Base-by-base conservation (phyloP, 64 coral and sea anemone genomes). In the Actinia equina region DNA sequence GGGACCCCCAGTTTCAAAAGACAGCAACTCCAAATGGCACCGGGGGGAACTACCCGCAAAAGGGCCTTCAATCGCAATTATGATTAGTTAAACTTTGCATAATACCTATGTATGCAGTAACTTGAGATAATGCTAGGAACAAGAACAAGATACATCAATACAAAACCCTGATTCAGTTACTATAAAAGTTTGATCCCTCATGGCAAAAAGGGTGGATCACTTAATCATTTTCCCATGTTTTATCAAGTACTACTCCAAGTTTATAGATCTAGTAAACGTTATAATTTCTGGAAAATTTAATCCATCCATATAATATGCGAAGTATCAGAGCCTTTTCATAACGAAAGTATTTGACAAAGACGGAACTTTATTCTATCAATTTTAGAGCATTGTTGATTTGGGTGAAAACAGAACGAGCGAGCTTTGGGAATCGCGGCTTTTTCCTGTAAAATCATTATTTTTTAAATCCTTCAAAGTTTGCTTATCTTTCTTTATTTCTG, bases 91-190 rank as follows among this genome's bases (percentile, higher is more conserved):
- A 57, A 57, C 55, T 57, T 57, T 57, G 11, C 55, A n/a, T 57
- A 57, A 57, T 57, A 57, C 55, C 55, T 57, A 57, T 49, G 46
- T 49, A 49, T 49, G 46, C 30, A 49, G 46, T 57, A 57, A 57
- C 55, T 54, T 8, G 0, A 37, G 52, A 54, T 54, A 57, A 16
- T 0, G 7, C 55, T 2, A 57, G 55, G 11, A 57, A 54, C 52
- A 54, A 65, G 62, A 22, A n/a, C 62, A 65, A 65, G 62, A 65
- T 65, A 65, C 62, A 65, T 65, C 62, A 65, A 23, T 65, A 65
- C 9, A 20, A 65, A 65, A 65, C 25, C 19, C 20, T 65, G 62
- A n/a, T 10, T 65, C 1, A n/a, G n/a, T 23, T 57, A 57, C 6
- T 5, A 4, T 65, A 65, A 65, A 65, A 65, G 62, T 65, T 65